phyloP scores from a whole-genome alignment of 1,140 invertebrate genomes.

The Conus ventricosus region DNA sequence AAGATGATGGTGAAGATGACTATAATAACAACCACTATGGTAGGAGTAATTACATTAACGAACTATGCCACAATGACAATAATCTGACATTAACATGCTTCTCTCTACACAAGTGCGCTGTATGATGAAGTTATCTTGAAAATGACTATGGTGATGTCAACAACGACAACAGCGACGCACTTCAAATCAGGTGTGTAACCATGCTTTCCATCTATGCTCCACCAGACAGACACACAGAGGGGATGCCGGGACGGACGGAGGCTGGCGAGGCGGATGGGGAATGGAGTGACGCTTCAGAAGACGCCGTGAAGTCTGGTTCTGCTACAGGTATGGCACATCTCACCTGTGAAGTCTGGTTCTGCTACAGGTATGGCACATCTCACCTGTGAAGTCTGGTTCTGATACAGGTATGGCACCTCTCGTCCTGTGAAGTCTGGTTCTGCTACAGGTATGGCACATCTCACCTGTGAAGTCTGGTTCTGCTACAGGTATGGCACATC shows the following conservation, averaged over 20 bases:
- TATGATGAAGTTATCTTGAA: no score
- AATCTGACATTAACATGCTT: no score
- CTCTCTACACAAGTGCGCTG: no score
- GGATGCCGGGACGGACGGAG: constrained; percentile 32
- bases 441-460: constrained; percentile 15
- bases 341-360: not conserved
- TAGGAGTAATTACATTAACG: no score
- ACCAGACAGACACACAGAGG: not conserved
- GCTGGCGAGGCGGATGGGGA: constrained; percentile 33
- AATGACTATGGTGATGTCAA: no score
- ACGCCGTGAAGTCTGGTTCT: constrained; percentile 39
- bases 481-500: constrained; percentile 15
- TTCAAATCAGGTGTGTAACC: no score
- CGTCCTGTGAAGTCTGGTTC: constrained; percentile 31
- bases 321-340: constrained; percentile 18
- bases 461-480: constrained; percentile 33
- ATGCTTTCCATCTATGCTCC: no score
- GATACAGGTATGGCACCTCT: constrained; percentile 16
- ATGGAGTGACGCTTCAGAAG: constrained; percentile 37
- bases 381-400: constrained; percentile 32
- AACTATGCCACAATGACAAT: no score
- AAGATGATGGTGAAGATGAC: no score
- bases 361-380: no score
- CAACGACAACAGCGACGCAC: no score
- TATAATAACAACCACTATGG: no score